phyloP scores from a whole-genome alignment of 2,113 vertebrate genomes.

The Pollimyrus isidori region DNA sequence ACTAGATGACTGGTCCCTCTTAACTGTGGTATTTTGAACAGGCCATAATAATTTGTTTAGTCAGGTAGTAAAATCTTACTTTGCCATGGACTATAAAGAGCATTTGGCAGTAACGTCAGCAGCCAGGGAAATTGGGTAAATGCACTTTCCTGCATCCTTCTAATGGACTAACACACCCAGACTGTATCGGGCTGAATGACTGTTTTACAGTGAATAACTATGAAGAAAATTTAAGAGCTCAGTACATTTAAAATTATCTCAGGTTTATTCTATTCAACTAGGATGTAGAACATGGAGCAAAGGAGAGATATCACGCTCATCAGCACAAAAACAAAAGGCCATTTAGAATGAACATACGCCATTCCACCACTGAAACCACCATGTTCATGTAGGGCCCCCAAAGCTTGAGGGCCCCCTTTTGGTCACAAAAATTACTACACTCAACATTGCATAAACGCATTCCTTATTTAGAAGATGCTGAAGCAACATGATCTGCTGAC shows the following conservation, averaged over 20 bases:
- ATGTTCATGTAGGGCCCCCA: background rate
- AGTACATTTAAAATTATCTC: background rate
- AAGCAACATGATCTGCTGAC: background rate
- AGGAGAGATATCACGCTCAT: background rate
- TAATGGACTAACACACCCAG: background rate
- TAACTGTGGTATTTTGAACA: background rate
- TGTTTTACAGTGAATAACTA: background rate
- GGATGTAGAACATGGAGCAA: background rate
- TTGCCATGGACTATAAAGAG: background rate
- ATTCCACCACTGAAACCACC: background rate
- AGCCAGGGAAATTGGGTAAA: background rate
- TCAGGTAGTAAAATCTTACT: constrained; percentile 7
- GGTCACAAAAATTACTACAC: background rate
- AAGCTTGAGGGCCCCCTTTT: background rate
- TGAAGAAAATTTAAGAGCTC: background rate
- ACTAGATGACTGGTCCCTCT: background rate
- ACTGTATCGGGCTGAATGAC: background rate
- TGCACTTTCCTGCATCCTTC: background rate
- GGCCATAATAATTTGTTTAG: constrained; percentile 9
- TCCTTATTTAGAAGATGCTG: background rate
- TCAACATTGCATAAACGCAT: background rate
- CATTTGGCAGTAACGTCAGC: background rate
- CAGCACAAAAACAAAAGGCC: background rate
- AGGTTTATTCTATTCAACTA: background rate
- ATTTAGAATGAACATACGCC: background rate